phyloP scores from a whole-genome alignment of 1,140 invertebrate genomes.

The Littorina saxatilis region DNA sequence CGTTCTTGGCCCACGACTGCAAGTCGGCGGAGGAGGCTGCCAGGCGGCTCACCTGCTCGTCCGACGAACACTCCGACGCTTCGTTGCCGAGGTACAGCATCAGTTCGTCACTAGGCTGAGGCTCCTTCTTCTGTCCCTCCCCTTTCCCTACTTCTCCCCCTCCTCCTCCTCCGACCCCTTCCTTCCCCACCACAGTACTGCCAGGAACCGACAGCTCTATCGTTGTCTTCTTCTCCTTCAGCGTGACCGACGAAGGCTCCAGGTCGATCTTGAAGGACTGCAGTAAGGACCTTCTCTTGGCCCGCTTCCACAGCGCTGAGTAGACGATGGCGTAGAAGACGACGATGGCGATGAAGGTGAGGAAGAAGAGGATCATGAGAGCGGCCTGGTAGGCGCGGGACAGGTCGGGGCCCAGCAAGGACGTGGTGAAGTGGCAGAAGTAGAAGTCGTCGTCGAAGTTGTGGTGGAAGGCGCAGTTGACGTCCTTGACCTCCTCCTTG shows the following conservation, averaged over 20 bases:
- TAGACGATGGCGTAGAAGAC: constrained; percentile 62
- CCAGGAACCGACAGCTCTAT: background rate
- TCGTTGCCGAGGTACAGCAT: background rate
- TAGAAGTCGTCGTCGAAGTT: constrained; percentile 18
- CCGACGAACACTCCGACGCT: background rate
- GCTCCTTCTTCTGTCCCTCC: background rate
- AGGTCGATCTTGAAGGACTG: constrained; percentile 19
- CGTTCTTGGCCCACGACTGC: background rate
- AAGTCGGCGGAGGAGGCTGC: background rate
- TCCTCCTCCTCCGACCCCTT: background rate
- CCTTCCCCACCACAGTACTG: background rate
- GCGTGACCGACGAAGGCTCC: constrained; percentile 19
- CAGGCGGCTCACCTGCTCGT: background rate
- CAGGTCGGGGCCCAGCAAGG: constrained; percentile 46
- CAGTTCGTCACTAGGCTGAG: background rate
- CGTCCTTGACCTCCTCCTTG: constrained; percentile 39
- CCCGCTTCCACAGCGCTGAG: constrained; percentile 56
- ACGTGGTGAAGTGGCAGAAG: constrained; percentile 65
- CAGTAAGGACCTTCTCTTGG: constrained; percentile 33
- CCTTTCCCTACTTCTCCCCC: background rate
- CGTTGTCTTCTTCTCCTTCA: constrained; percentile 3
- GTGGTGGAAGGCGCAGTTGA: constrained; percentile 53
- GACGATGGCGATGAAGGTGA: constrained; percentile 54
- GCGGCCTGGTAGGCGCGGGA: constrained; percentile 55
- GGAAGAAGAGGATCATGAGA: constrained; percentile 52